phyloP scores from a whole-genome alignment of 1,140 invertebrate genomes.

The Heterodera schachtii region DNA sequence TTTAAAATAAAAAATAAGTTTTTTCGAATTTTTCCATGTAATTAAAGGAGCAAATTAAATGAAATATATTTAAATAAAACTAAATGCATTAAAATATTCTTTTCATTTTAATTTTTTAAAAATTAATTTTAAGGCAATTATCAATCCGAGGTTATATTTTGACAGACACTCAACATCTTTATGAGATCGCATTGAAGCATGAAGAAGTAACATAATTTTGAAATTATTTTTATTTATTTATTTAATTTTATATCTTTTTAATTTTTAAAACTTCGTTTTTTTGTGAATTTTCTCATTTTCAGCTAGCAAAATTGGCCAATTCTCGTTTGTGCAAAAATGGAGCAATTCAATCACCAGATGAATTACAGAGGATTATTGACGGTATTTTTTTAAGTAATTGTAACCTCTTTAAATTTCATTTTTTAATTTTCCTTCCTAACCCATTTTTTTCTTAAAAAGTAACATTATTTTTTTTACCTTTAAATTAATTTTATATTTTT shows the following conservation, averaged over 20 bases:
- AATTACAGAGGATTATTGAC: neutral
- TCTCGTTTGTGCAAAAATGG: slow-evolving; percentile 4
- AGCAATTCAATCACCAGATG: neutral
- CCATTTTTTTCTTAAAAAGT: neutral
- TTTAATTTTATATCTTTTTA: neutral
- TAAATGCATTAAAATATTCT: no score
- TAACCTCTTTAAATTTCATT: neutral
- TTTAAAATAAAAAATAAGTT: no score
- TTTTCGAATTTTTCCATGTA: neutral
- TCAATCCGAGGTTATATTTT: slow-evolving; percentile 78
- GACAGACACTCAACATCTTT: slow-evolving; percentile 71
- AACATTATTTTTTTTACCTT: neutral
- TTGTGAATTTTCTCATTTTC: slow-evolving; percentile 7
- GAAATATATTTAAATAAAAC: no score
- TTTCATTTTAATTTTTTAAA: no score
- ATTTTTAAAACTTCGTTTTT: neutral
- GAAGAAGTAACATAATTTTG: slow-evolving; percentile 28
- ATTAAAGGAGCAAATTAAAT: no score
- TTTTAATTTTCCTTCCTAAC: neutral
- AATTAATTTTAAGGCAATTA: slow-evolving; percentile 72
- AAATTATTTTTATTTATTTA: slow-evolving; percentile 17
- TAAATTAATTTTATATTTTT: neutral
- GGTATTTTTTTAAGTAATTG: neutral
- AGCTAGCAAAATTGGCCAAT: slow-evolving; percentile 25
- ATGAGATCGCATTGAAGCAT: slow-evolving; percentile 47